Base-by-base conservation (phyloP, 2,888 invertebrate genomes). In the Xestia c-nigrum region DNA sequence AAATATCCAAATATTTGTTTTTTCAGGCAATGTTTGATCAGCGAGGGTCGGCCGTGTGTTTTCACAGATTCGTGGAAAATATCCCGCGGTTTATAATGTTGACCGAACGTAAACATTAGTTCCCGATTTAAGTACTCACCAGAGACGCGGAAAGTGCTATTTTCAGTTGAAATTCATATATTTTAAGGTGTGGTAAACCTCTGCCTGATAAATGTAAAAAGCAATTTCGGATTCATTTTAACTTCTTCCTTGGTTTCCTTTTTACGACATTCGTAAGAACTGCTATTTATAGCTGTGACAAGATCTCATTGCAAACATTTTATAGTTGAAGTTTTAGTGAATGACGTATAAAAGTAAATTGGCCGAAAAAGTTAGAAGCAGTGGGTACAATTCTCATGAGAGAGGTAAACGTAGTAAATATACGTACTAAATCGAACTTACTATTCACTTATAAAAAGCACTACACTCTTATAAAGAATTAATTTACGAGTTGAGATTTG, bases 21-120 rank as follows among this genome's bases (percentile, higher is more conserved):
- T 69, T 73, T 40, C 65, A 55, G 57, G 64, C 64, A 50, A 52
- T 52, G 31, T 81, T 69, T 70, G 59, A 61, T 55, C 43, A 46
- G 63, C 24, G 38, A 24, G 50, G 64, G 50, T 61, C 43, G 57
- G 66, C 66, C 66, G 59, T 19, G 65, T 70, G 73, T 76, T 86
- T 78, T 63, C 38, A 43, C 57, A 64, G 74, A 64, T 74, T 78
- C 74, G 70, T 70, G 74, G 76, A 84, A 83, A 74, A 68, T 73
- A 72, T 76, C 40, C 50, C 46, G 59, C 65, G 59, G 55, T 46
- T 73, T 67, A 70, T 67, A 83, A 84, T 67, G 72, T 84, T 83
- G 57, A 70, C 81, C 67, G 12, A 68, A 63, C 21, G 73, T 80
- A 75, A 80, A 83, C 72, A 83, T 52, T 40, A 31, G 70, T 57